Conservation (phyloP, 2,888 invertebrate genomes). For the Cephus sareptanus region DNA sequence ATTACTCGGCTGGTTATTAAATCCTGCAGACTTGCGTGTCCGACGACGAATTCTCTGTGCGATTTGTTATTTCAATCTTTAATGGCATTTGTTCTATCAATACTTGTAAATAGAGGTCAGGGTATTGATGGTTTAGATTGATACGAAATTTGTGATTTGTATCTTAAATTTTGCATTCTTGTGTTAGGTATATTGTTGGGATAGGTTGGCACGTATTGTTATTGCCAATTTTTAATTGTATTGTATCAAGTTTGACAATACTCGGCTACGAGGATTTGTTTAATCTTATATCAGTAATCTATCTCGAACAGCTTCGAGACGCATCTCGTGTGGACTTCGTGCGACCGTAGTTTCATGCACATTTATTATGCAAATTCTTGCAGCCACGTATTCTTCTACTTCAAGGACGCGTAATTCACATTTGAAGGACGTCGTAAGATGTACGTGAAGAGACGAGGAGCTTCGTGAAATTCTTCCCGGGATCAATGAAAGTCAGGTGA, state of each 20-base stretch:
- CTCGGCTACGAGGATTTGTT: neutral
- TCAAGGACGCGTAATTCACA: neutral
- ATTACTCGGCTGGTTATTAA: neutral
- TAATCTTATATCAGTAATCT: neutral
- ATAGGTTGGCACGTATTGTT: neutral
- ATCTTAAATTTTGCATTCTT: neutral
- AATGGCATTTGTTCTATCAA: neutral
- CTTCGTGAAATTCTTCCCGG: neutral
- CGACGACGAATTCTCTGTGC: neutral
- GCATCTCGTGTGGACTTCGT: neutral
- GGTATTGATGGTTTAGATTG: neutral
- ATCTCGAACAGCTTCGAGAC: neutral
- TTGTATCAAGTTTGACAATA: neutral
- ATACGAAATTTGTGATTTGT: neutral
- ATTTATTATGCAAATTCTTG: neutral
- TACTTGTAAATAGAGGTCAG: neutral
- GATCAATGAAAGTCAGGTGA: neutral
- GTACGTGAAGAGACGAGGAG: neutral
- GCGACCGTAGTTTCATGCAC: neutral
- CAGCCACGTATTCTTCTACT: neutral
- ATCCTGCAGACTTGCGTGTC: neutral
- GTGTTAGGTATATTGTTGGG: neutral
- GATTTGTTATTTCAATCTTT: neutral
- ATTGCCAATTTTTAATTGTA: neutral
- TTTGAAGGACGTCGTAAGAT: neutral